These are phyloP conservation scores for Lithosia quadra DNA, from an alignment of 2,888 invertebrate genomes.

Conservation along the genomic window DNA sequence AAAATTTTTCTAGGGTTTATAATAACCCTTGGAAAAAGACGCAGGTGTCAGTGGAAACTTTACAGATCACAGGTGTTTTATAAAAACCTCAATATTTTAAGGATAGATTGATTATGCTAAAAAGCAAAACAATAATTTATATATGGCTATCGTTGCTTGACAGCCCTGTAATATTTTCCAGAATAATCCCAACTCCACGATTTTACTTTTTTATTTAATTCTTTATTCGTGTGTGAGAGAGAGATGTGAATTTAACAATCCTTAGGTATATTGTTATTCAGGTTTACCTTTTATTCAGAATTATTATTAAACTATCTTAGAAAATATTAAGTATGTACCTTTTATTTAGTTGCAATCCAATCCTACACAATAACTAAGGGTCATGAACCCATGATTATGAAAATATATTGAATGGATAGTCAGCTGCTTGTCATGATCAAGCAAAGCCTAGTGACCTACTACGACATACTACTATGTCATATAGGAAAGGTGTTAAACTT, in stretches of 20 bases:
- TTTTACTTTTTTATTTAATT: too few species aligned
- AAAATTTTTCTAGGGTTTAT: background rate
- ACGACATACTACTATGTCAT: background rate
- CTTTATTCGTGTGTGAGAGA: too few species aligned
- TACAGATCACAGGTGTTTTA: background rate
- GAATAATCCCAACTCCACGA: too few species aligned
- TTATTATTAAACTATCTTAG: too few species aligned
- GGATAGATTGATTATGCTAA: too few species aligned
- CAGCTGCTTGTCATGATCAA: background rate
- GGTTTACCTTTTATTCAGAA: background rate
- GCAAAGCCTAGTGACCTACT: background rate
- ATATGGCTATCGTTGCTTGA: too few species aligned
- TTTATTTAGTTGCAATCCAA: background rate
- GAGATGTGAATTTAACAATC: too few species aligned
- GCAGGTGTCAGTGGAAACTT: background rate
- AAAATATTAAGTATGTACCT: too few species aligned
- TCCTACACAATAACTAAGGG: background rate
- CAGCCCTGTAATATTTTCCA: too few species aligned
- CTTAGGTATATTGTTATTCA: slow-evolving; percentile 1
- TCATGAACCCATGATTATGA: background rate
- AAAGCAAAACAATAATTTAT: too few species aligned
- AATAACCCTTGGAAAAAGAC: background rate
- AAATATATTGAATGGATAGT: background rate
- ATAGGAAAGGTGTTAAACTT: too few species aligned
- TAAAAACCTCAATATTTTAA: too few species aligned